phyloP scores from a whole-genome alignment of 2,113 vertebrate genomes.

The Nymphicus hollandicus region DNA sequence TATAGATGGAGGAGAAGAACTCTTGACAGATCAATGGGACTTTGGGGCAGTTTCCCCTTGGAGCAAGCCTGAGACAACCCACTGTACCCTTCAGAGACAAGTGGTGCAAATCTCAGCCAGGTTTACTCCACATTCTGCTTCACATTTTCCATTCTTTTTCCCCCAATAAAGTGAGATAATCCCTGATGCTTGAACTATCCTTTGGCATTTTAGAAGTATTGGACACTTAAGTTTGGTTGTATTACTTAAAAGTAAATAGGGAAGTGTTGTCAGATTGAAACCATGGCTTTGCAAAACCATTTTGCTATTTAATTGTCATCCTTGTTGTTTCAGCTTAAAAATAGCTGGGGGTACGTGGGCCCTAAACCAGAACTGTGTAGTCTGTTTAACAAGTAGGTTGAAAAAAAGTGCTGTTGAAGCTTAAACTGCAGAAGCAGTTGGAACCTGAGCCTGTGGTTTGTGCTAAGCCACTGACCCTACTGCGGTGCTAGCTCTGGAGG shows the following conservation, averaged over 20 bases:
- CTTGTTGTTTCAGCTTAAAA: neutral
- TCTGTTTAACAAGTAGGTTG: neutral
- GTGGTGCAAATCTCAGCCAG: neutral
- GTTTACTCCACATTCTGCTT: neutral
- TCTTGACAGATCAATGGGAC: neutral
- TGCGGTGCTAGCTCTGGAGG: neutral
- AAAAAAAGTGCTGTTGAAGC: neutral
- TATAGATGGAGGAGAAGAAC: neutral
- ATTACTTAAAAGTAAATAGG: neutral
- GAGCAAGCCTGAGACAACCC: neutral
- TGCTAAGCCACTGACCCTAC: neutral
- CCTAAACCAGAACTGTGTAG: neutral
- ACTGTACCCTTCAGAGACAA: neutral
- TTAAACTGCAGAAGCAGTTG: neutral
- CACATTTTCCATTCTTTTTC: accelerated
- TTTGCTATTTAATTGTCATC: neutral
- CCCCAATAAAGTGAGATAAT: neutral
- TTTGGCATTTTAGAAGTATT: neutral
- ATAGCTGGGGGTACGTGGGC: neutral
- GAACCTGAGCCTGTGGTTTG: neutral
- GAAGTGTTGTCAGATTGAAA: neutral
- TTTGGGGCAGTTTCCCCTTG: neutral
- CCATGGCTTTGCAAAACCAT: neutral
- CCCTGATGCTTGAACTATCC: neutral
- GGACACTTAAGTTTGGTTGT: neutral